A percentile compares a stretch with the other conserved stretches of the same genome.
Conservation (phyloP, 2,797 vertebrate genomes). For the Erithacus rubecula region DNA sequence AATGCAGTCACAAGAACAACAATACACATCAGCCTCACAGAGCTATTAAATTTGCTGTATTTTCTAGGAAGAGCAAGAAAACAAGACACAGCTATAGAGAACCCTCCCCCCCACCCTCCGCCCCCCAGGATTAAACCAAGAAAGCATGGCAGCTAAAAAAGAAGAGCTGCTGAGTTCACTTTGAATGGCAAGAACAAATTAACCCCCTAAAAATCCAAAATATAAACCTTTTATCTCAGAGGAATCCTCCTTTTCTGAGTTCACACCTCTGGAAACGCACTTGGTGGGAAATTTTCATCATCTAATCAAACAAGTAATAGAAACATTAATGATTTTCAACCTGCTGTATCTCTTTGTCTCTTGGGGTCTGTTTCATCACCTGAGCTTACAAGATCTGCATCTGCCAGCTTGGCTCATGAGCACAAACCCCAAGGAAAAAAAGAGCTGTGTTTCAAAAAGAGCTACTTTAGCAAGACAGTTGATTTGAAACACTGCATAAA, state of each 20-base stretch:
- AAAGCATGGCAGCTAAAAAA: not conserved
- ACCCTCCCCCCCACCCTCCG: no score
- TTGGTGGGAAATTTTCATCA: slow-evolving; percentile 36
- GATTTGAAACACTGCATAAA: not conserved
- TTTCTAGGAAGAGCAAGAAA: not conserved
- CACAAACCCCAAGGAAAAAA: not conserved
- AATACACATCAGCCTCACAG: not conserved
- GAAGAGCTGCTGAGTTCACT: not conserved
- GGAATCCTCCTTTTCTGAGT: not conserved
- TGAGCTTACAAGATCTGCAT: slow-evolving; percentile 39
- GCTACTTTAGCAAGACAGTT: not conserved
- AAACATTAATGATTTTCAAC: slow-evolving; percentile 50
- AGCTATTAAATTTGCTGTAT: slow-evolving; percentile 8
- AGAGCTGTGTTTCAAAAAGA: not conserved
- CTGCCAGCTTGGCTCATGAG: slow-evolving; percentile 27
- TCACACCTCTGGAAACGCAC: not conserved
- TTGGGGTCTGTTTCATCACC: not conserved
- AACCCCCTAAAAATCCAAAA: not conserved
- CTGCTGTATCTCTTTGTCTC: not conserved
- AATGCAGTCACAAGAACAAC: not conserved
- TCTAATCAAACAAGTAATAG: slow-evolving; percentile 32
- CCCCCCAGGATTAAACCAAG: not conserved
- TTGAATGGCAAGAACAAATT: not conserved
- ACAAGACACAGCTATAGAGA: not conserved
- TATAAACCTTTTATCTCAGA: slow-evolving; percentile 6